phyloP scores from a whole-genome alignment of 2,888 invertebrate genomes.

The Conops quadrifasciatus region DNA sequence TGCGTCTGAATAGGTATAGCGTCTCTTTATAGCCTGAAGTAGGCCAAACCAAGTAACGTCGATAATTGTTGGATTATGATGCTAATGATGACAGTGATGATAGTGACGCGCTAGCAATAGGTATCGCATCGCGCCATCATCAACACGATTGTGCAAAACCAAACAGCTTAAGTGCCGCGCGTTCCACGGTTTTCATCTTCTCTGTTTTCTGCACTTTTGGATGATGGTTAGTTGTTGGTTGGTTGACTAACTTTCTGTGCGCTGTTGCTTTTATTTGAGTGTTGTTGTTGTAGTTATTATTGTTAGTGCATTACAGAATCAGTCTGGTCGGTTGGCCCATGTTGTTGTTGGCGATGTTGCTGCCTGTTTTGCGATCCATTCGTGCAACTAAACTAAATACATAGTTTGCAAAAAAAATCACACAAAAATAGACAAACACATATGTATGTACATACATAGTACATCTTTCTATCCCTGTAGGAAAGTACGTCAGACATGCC shows the following conservation, averaged over 20 bases:
- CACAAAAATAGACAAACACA: no score
- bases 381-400: conserved; percentile 31
- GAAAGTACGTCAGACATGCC: no score
- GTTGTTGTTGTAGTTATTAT: background rate
- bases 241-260: conserved; percentile 16
- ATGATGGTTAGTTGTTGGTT: no score
- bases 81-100: background rate
- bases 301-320: conserved; percentile 1
- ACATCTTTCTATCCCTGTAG: no score
- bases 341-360: background rate
- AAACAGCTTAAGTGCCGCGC: background rate
- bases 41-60: conserved; percentile 25
- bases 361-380: conserved; percentile 17
- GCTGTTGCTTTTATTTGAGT: background rate
- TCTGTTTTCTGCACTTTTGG: background rate
- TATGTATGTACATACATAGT: no score
- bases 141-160: background rate
- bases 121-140: background rate
- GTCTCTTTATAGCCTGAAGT: conserved; percentile 6
- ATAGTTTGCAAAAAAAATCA: no score
- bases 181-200: background rate
- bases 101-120: conserved; percentile 13
- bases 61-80: conserved; percentile 15
- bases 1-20: background rate
- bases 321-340: background rate